Conservation (phyloP, 2,113 vertebrate species). For the Pseudois nayaur region DNA sequence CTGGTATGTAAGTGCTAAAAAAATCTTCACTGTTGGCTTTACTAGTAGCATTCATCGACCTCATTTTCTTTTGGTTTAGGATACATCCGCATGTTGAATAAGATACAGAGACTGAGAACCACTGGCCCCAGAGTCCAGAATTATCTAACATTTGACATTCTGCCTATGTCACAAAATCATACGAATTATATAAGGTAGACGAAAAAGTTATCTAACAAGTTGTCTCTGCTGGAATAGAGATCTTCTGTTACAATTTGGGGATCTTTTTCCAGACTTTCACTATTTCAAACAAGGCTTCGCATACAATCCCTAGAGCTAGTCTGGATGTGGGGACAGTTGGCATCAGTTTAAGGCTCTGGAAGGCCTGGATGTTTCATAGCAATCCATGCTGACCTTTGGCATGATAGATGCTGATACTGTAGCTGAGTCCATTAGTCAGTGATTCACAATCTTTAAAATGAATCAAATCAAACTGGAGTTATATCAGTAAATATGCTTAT, state of each 20-base stretch:
- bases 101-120: not conserved
- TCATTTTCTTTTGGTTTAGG: not conserved
- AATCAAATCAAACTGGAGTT: not conserved
- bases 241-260: not conserved
- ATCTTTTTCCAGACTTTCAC: not conserved
- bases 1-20: not conserved
- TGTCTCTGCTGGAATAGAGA: not conserved
- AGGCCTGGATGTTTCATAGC: not conserved
- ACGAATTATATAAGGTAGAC: not conserved
- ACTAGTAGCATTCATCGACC: not conserved
- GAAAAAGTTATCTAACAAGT: not conserved
- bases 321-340: not conserved
- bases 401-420: not conserved
- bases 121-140: not conserved
- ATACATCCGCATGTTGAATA: not conserved
- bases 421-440: not conserved
- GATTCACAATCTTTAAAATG: not conserved
- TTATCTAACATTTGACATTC: not conserved
- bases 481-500: not conserved
- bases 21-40: not conserved
- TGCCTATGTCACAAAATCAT: not conserved
- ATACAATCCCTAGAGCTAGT: not conserved
- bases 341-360: not conserved
- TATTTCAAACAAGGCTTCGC: not conserved
- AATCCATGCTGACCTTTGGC: not conserved